phyloP scores from a whole-genome alignment of 2,888 invertebrate genomes.

The Trichacis sp. region DNA sequence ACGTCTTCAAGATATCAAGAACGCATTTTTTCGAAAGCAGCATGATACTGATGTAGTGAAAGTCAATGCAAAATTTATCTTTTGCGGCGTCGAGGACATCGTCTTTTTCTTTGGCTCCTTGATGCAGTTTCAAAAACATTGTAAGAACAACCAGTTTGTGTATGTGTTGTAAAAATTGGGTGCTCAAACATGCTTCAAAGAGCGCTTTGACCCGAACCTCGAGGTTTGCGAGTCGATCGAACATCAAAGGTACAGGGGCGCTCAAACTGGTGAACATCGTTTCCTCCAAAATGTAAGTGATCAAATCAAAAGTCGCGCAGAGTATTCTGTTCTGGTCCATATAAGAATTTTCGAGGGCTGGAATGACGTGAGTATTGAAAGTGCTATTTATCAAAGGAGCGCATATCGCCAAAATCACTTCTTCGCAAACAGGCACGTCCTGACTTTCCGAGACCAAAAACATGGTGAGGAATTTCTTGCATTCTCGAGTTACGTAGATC shows the following conservation, averaged over 20 bases:
- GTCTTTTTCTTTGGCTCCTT: constrained; percentile 40
- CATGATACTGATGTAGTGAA: constrained; percentile 60
- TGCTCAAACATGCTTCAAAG: constrained; percentile 63
- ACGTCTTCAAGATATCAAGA: constrained; percentile 62
- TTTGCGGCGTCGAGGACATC: constrained; percentile 50
- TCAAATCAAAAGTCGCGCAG: constrained; percentile 57
- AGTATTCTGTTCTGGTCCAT: constrained; percentile 66
- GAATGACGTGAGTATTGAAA: constrained; percentile 62
- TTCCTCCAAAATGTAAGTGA: constrained; percentile 60
- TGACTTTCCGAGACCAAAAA: constrained; percentile 54
- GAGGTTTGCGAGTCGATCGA: constrained; percentile 56
- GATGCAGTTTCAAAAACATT: constrained; percentile 63
- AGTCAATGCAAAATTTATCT: constrained; percentile 64
- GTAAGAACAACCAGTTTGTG: constrained; percentile 71
- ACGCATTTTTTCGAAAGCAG: constrained; percentile 63
- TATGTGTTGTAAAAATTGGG: constrained; percentile 67
- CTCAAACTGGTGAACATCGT: constrained; percentile 54
- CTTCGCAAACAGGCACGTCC: constrained; percentile 68
- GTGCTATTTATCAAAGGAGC: constrained; percentile 73
- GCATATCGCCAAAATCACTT: constrained; percentile 73
- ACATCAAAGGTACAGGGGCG: constrained; percentile 56
- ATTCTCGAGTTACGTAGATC: constrained; percentile 78
- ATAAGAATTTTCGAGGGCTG: constrained; percentile 66
- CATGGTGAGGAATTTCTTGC: constrained; percentile 73
- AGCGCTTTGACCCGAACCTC: constrained; percentile 59